A percentile compares a stretch with the other conserved stretches of the same genome.
These are phyloP conservation scores for Alosa alosa DNA, from an alignment of 2,113 vertebrate genomes.

Conservation along the genomic window DNA sequence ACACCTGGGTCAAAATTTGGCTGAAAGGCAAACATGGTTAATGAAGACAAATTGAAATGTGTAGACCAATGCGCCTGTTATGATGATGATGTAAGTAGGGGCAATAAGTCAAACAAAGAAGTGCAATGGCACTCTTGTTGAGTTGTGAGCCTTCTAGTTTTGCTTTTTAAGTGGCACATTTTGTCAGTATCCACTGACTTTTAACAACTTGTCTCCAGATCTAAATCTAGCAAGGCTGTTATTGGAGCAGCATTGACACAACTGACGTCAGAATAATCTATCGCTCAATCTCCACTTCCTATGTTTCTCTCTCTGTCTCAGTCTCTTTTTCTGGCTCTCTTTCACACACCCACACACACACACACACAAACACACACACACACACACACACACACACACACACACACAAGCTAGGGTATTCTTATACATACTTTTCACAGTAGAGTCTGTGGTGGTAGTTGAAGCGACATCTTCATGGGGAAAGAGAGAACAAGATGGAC, in stretches of 20 bases:
- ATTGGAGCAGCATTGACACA: neutral
- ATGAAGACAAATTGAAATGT: slow-evolving; percentile 15
- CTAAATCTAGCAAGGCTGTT: neutral
- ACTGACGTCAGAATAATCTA: too few relatives aligned
- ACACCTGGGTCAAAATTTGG: neutral
- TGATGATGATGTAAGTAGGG: neutral
- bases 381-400: neutral
- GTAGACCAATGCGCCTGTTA: neutral
- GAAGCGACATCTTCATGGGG: neutral
- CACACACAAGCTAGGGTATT: neutral
- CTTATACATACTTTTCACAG: slow-evolving; percentile 13
- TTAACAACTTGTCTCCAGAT: too few relatives aligned
- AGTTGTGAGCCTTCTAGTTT: neutral
- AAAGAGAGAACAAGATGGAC: neutral
- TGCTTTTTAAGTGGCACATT: neutral
- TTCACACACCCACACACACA: neutral
- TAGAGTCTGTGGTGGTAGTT: neutral
- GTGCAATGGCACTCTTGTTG: neutral
- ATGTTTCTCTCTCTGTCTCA: too few relatives aligned
- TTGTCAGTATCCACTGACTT: neutral
- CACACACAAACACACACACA: neutral
- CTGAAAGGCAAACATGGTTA: neutral
- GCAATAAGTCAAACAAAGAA: neutral
- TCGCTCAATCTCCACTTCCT: too few relatives aligned
- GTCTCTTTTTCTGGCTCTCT: too few relatives aligned